Evolutionary conservation across 2,888 invertebrate species (phyloP), one percentile per base, ranked within the genome.

Genomic region (Ennomos fuscantarius): DNA sequence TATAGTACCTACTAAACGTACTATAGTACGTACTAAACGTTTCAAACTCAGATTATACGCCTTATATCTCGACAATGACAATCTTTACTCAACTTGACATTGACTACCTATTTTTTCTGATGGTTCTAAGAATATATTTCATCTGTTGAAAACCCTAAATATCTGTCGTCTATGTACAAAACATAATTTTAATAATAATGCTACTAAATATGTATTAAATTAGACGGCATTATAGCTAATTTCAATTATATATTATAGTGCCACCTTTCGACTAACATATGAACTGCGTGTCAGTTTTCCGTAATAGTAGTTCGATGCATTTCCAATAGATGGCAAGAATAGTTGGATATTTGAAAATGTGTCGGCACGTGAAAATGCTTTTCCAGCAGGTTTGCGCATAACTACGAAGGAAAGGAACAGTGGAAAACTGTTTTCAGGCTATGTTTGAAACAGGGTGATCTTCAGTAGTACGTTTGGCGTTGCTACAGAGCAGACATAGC

Each of bases 381-480:
- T 86, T 76, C 79, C 79, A 73, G 79, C 79, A 84, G 86, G 84
- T 85, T 87, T 86, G 86, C 85, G 86, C 86, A 84, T 72, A 74
- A 73, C 73, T 79, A 76, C 62, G 74, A 76, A 76, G 81, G 76
- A 79, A 81, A 81, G 81, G 78, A 82, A 78, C 76, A 76, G 74
- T 59, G 78, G 79, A 79, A 83, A 83, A 84, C 73, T 74, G 81
- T 83, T 82, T 78, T 77, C 69, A 73, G 77, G 77, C 55, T 32
- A 53, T 55, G 75, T 79, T 79, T 76, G 68, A 67, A 69, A 78
- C 74, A 68, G 70, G 70, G 62, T 71, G 75, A 79, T 72, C 75
- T 70, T 84, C 84, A 90, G 90, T 90, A 75, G 78, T 74, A 83
- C 80, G 77, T 82, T 79, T 76, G 77, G 72, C 79, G 79, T 73